Percentiles rank a stretch among this genome's conserved stretches.
phyloP scores from a whole-genome alignment of 2,888 invertebrate species.

The Agrochola lota region DNA sequence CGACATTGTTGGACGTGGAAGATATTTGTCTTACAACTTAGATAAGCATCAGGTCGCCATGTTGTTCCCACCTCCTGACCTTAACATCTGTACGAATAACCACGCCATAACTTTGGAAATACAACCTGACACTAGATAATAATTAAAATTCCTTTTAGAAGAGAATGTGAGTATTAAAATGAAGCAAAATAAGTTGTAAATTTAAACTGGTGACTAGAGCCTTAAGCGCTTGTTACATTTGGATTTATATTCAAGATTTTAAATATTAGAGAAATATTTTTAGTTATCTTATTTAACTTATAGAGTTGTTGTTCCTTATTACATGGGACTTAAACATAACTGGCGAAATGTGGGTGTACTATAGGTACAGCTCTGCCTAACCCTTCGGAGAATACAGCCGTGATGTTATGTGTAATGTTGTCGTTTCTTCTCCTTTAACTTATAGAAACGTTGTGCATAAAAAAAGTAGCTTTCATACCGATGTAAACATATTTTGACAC shows the following conservation, averaged over 20 bases:
- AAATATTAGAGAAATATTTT: neutral
- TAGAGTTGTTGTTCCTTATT: neutral
- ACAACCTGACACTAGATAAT: slow-evolving; percentile 44
- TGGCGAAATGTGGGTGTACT: too few species aligned
- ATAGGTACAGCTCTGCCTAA: too few species aligned
- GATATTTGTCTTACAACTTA: slow-evolving; percentile 85
- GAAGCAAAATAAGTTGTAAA: slow-evolving; percentile 17
- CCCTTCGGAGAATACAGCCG: too few species aligned
- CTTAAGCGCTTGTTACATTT: neutral
- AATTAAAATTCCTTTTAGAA: slow-evolving; percentile 51
- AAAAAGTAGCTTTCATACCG: slow-evolving; percentile 3
- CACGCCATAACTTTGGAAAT: slow-evolving; percentile 53
- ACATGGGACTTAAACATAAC: too few species aligned
- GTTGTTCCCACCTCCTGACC: slow-evolving; percentile 74
- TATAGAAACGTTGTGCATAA: neutral
- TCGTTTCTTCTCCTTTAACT: neutral
- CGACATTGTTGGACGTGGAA: slow-evolving; percentile 80
- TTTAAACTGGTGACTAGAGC: neutral
- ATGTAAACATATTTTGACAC: slow-evolving; percentile 31
- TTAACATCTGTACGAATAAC: slow-evolving; percentile 62
- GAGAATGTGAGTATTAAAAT: slow-evolving; percentile 5
- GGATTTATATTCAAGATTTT: slow-evolving; percentile 1
- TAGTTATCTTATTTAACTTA: neutral
- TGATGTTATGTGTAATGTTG: neutral
- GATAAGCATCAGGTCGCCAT: slow-evolving; percentile 82